Conservation (phyloP, 2,113 vertebrate genomes). For the Crotalus tigris region DNA sequence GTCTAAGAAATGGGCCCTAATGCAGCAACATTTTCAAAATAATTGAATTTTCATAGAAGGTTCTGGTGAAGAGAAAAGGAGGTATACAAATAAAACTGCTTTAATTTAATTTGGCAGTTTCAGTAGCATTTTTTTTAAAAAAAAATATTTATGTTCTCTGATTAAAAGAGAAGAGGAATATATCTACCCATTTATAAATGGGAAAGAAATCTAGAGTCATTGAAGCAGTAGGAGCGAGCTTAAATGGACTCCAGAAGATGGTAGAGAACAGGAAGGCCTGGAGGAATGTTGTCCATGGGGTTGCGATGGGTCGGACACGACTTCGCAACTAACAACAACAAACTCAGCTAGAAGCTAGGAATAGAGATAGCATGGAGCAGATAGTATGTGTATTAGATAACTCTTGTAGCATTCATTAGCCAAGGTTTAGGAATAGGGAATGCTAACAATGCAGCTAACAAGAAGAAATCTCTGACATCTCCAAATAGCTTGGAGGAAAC, state of each 20-base stretch:
- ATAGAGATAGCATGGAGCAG: too few species aligned
- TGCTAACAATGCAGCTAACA: too few species aligned
- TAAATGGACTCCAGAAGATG: too few species aligned
- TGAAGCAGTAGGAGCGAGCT: too few species aligned
- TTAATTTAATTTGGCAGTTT: background rate
- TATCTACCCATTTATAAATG: background rate
- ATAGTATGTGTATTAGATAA: too few species aligned
- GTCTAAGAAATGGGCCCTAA: background rate
- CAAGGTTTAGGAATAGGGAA: too few species aligned
- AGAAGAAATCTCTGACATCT: background rate
- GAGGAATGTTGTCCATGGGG: too few species aligned
- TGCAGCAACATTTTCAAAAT: background rate
- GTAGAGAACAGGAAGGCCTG: too few species aligned
- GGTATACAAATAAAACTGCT: background rate
- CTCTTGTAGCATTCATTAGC: too few species aligned
- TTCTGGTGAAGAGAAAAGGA: background rate
- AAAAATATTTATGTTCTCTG: background rate
- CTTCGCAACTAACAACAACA: too few species aligned
- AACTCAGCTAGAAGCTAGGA: too few species aligned
- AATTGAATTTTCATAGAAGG: background rate
- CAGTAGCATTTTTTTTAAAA: background rate
- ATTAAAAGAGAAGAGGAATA: background rate
- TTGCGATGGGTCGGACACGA: too few species aligned
- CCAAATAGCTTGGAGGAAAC: background rate
- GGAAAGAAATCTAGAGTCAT: background rate